These are phyloP conservation scores for Equus quagga DNA, from an alignment of 2,113 vertebrate species.

Conservation along the genomic window DNA sequence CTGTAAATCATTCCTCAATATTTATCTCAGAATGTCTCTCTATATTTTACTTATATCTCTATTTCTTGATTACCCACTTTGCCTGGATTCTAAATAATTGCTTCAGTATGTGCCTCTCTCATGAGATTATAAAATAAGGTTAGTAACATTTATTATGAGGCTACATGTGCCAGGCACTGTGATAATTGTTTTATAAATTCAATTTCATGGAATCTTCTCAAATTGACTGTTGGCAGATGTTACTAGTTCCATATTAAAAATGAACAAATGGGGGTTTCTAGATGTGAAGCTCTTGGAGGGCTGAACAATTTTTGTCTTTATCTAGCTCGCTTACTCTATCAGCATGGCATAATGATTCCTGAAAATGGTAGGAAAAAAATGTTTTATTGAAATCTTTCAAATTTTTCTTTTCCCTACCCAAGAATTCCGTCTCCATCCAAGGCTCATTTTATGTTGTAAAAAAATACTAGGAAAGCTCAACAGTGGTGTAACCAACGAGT, in stretches of 20 bases:
- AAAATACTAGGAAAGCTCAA: constrained; percentile 2
- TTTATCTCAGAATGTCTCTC: neutral
- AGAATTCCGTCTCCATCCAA: neutral
- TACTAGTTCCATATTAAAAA: neutral
- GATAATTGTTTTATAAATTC: constrained; percentile 50
- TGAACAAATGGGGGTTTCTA: neutral
- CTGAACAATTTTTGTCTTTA: neutral
- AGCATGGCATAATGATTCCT: neutral
- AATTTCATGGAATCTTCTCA: constrained; percentile 35
- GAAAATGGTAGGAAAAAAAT: neutral
- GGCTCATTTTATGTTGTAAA: constrained; percentile 34
- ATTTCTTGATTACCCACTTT: constrained; percentile 4
- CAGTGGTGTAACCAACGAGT: neutral
- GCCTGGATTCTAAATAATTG: constrained; percentile 40
- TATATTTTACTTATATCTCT: constrained; percentile 7
- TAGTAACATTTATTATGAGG: neutral
- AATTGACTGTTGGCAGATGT: neutral
- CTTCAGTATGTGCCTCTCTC: constrained; percentile 31
- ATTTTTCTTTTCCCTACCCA: neutral
- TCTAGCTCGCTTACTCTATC: neutral
- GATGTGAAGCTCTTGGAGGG: neutral
- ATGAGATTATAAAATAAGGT: constrained; percentile 46
- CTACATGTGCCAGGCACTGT: constrained; percentile 30
- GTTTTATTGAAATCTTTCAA: neutral
- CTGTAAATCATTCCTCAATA: neutral